phyloP scores from a whole-genome alignment of 2,113 vertebrate genomes.

The Poeciliopsis turrubarensis region DNA sequence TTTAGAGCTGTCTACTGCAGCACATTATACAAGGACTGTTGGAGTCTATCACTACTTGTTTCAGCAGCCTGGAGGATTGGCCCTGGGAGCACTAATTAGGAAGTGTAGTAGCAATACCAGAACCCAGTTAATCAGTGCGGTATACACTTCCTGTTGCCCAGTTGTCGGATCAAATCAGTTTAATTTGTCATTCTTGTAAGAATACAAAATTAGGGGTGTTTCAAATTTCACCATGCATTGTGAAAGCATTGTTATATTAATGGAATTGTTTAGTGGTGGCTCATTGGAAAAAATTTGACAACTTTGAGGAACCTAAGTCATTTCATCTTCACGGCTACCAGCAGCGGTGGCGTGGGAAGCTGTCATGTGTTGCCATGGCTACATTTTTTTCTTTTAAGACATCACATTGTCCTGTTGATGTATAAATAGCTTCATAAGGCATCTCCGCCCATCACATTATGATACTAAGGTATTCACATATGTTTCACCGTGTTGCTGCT shows the following conservation, averaged over 20 bases:
- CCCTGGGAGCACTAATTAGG: constrained; percentile 1
- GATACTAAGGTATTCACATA: constrained; percentile 18
- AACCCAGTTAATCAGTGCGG: constrained; percentile 1
- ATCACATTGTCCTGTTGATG: constrained; percentile 11
- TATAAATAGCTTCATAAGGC: background rate
- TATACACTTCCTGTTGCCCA: constrained; percentile 6
- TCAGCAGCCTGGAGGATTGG: background rate
- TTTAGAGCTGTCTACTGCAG: background rate
- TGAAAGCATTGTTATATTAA: background rate
- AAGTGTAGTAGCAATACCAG: too few relatives aligned
- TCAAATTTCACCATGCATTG: background rate
- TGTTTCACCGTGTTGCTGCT: constrained; percentile 24
- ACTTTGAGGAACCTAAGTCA: background rate
- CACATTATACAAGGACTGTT: background rate
- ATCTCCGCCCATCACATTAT: constrained; percentile 13
- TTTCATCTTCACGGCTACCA: background rate
- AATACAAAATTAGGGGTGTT: background rate
- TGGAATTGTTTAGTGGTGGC: background rate
- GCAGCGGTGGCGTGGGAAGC: background rate
- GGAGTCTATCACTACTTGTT: background rate
- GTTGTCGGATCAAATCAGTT: constrained; percentile 7
- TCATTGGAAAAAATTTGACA: background rate
- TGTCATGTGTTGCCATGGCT: background rate
- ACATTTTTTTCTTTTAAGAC: background rate
- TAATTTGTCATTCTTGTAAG: constrained; percentile 4